Percentiles rank a stretch among this genome's conserved stretches.
phyloP scores from a whole-genome alignment of 2,888 invertebrate species.

The Stegophylla sp. region DNA sequence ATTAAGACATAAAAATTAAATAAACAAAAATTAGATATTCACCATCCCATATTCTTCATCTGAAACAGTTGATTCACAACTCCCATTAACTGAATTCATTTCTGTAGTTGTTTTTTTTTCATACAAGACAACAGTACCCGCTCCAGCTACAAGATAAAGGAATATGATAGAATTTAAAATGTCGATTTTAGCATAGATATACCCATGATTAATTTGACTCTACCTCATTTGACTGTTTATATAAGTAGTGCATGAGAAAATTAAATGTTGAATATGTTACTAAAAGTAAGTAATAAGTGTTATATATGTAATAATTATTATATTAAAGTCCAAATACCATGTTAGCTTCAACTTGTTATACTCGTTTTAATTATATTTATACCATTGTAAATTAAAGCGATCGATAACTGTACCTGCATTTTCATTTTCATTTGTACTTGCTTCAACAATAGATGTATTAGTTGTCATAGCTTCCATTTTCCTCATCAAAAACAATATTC shows the following conservation, averaged over 20 bases:
- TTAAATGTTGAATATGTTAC: constrained; percentile 6
- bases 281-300: background rate
- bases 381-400: background rate
- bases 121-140: constrained; percentile 45
- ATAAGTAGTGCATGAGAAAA: background rate
- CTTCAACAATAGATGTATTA: constrained; percentile 12
- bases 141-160: constrained; percentile 7
- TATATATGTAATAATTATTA: background rate
- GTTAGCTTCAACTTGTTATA: background rate
- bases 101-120: constrained; percentile 40
- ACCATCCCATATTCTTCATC: constrained; percentile 55
- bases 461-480: constrained; percentile 58
- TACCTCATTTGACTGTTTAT: background rate
- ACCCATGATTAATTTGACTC: too few species aligned
- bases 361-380: background rate
- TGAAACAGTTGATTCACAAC: constrained; percentile 25
- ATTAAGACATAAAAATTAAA: background rate
- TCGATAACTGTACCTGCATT: constrained; percentile 16
- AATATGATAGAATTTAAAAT: background rate
- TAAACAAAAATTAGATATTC: background rate
- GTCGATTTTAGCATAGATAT: background rate
- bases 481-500: constrained; percentile 59
- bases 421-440: constrained; percentile 20
- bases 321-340: background rate
- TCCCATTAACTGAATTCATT: constrained; percentile 43